Conservation (phyloP, 2,797 vertebrate species). For the Sphaeramia orbicularis region DNA sequence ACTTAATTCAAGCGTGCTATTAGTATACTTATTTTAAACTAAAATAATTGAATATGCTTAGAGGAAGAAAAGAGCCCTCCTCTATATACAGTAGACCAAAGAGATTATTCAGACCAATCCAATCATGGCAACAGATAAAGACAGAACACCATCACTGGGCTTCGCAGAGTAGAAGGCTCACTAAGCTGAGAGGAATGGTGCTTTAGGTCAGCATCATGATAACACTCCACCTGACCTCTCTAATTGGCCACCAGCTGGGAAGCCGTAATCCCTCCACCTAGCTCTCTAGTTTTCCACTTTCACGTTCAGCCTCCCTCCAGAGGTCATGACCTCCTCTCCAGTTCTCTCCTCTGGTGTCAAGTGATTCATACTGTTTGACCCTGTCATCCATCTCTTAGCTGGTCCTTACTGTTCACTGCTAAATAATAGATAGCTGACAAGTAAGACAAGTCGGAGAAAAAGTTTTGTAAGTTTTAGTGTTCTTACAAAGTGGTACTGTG, state of each 20-base stretch:
- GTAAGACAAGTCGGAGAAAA: neutral
- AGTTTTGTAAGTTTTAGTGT: neutral
- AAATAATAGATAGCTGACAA: constrained; percentile 11
- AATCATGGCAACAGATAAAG: too few species aligned
- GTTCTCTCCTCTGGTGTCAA: constrained; percentile 13
- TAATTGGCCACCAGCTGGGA: constrained; percentile 55
- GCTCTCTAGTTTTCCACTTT: constrained; percentile 25
- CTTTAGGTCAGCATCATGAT: constrained; percentile 39
- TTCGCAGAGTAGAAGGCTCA: constrained; percentile 10
- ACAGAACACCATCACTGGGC: neutral
- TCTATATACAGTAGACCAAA: too few species aligned
- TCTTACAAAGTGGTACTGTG: neutral
- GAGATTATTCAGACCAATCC: too few species aligned
- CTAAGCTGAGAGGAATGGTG: constrained; percentile 23
- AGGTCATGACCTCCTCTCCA: constrained; percentile 29
- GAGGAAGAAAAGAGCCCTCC: too few species aligned
- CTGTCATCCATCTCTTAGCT: constrained; percentile 4
- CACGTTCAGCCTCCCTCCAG: constrained; percentile 19
- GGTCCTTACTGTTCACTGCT: constrained; percentile 1
- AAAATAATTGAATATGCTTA: too few species aligned
- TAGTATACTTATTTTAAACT: too few species aligned
- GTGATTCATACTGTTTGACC: constrained; percentile 15
- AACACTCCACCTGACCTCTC: constrained; percentile 41
- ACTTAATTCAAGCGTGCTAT: too few species aligned
- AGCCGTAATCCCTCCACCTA: constrained; percentile 23